These are phyloP conservation scores for Tragopan temminckii DNA, from an alignment of 2,797 vertebrate genomes.

Conservation along the genomic window DNA sequence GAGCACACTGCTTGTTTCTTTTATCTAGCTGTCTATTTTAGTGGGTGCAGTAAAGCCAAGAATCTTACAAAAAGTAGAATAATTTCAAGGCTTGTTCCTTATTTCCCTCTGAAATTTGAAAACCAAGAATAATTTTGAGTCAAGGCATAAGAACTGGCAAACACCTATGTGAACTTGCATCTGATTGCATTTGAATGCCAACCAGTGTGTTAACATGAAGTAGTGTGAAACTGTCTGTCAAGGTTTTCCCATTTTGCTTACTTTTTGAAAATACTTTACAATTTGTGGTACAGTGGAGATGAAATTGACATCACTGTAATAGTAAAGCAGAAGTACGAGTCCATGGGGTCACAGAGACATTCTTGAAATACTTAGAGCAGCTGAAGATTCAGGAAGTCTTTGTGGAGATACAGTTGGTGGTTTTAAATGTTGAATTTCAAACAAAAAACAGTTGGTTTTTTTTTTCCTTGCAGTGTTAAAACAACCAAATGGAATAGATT, in stretches of 20 bases:
- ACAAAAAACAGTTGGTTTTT: background rate
- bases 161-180: rapidly evolving
- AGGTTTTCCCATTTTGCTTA: background rate
- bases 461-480: background rate
- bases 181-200: background rate
- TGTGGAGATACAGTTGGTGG: background rate
- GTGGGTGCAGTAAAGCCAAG: background rate
- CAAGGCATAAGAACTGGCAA: background rate
- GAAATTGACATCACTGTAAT: background rate
- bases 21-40: background rate
- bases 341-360: background rate
- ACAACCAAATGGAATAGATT: background rate
- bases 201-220: background rate
- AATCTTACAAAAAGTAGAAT: background rate
- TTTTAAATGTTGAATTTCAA: background rate
- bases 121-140: background rate
- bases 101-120: background rate
- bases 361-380: background rate
- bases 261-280: background rate
- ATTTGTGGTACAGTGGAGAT: background rate
- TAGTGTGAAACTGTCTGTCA: background rate
- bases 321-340: background rate
- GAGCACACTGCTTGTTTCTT: background rate
- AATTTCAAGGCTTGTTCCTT: background rate
- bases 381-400: background rate